Base-by-base conservation (phyloP, 2,113 vertebrate species). In the Laticauda colubrina region DNA sequence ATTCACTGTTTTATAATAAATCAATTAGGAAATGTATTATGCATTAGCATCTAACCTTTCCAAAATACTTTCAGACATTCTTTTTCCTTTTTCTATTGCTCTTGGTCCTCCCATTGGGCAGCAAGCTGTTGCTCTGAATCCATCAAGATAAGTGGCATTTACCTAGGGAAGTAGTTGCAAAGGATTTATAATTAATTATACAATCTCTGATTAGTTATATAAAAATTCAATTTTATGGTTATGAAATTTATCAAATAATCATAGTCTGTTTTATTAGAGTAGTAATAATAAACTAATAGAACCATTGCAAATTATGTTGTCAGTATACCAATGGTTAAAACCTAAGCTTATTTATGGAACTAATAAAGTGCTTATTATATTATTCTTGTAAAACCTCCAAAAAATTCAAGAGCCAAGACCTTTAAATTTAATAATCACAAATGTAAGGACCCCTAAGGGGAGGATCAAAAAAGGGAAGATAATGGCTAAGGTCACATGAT, bases 81-180 rank as follows among this genome's bases (percentile, higher is more conserved):
- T 94, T 34, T 97, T 96, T 94, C 97, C 98, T 95, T 99, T 99
- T 14, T 98, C 96, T 0, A 93, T 93, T 0, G 98, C 97, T 93
- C 97, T 97, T 9, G 98, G 98, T 0, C 98, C 98, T 69, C 96
- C 97, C 7, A 98, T 97, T 1, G 98, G 97, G 96, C 98, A 99
- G 48, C 98, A 98, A 2, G 98, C 98, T 20, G 98, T 98, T 34
- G 98, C 98, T 96, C 98, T 97, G 96, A 98, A 98, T 1, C 98
- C 98, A 89, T 98, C 98, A 94, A 97, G 95, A 92, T 98, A 99
- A 87, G 98, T 98, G 43, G 98, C 98, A 94, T 98, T 99, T 88
- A 99, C 98, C 98, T 99, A 95, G 34, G 0, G 2, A 96, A 20
- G 92, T 2, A 59, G 43, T 54, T 94, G 88, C 95, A 94, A 8